Evolutionary conservation across 53 echinoderm and acorn worm species (phyloP).

Genomic region (Crossaster papposus): DNA sequence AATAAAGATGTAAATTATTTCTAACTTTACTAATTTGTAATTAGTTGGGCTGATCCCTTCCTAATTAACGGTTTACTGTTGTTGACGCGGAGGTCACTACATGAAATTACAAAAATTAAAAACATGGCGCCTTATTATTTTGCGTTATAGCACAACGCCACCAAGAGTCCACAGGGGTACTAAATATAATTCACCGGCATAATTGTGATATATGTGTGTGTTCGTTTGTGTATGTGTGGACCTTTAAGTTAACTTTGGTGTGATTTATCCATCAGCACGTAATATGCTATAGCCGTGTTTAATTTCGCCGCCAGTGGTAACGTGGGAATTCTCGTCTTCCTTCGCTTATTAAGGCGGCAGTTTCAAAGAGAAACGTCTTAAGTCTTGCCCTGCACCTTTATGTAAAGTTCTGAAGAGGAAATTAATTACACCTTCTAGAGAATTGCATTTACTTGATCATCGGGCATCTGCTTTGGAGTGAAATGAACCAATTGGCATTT

Average conservation of each 20-base stretch:
- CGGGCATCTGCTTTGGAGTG: background rate
- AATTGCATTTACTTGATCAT: slow-evolving; percentile 24
- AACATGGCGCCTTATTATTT: too few relatives aligned
- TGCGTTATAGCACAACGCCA: background rate
- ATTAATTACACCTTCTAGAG: slow-evolving; percentile 18
- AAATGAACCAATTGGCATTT: background rate
- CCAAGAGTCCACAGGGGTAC: background rate
- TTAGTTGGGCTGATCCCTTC: background rate
- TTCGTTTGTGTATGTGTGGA: too few relatives aligned
- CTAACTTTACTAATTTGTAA: background rate
- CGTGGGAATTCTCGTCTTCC: slow-evolving; percentile 2
- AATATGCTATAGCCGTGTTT: slow-evolving; percentile 39
- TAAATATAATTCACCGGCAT: background rate
- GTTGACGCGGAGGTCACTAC: too few relatives aligned
- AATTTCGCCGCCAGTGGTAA: slow-evolving; percentile 45
- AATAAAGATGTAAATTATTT: background rate
- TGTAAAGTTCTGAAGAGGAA: slow-evolving; percentile 22
- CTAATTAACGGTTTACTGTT: background rate
- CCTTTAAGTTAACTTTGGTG: slow-evolving; percentile 26
- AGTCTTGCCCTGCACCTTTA: slow-evolving; percentile 24
- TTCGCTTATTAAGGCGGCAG: slow-evolving; percentile 33
- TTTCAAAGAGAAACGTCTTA: slow-evolving; percentile 28
- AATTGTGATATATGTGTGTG: too few relatives aligned
- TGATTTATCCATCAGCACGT: slow-evolving; percentile 54
- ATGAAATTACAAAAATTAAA: too few relatives aligned